A percentile compares a stretch with the other conserved stretches of the same genome.
These are phyloP conservation scores for Platycheirus rosarum DNA, from an alignment of 2,888 invertebrate genomes.

Conservation along the genomic window DNA sequence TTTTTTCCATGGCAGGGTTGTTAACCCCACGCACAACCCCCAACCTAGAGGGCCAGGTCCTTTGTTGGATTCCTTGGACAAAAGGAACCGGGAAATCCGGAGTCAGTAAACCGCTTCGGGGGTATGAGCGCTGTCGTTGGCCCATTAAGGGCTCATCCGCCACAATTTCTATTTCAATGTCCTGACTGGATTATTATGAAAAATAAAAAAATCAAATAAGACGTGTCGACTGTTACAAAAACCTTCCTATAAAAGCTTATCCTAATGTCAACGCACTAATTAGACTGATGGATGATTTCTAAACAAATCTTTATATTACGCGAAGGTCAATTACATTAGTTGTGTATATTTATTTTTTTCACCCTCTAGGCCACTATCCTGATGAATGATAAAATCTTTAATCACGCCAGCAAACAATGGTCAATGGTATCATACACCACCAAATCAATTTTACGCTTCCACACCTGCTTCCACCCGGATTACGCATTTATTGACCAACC, in stretches of 20 bases:
- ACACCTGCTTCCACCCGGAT: background rate
- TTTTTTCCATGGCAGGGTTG: too few species aligned
- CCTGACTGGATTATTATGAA: too few species aligned
- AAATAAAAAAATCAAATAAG: too few species aligned
- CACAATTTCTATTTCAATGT: too few species aligned
- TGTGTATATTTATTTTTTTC: background rate
- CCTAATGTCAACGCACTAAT: slow-evolving; percentile 11
- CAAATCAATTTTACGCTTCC: slow-evolving; percentile 10
- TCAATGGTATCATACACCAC: background rate
- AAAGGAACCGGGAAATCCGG: too few species aligned
- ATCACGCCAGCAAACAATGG: background rate
- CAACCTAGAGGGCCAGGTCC: too few species aligned
- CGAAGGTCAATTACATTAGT: slow-evolving; percentile 5
- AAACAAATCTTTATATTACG: slow-evolving; percentile 18
- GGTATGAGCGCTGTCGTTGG: too few species aligned
- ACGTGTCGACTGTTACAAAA: background rate
- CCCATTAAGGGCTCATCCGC: too few species aligned
- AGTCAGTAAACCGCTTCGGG: too few species aligned
- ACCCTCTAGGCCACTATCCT: background rate
- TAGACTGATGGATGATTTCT: slow-evolving; percentile 4
- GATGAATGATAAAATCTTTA: background rate
- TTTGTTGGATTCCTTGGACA: too few species aligned
- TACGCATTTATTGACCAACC: slow-evolving; percentile 7
- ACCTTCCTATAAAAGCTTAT: background rate
- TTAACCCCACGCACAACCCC: too few species aligned